Evolutionary conservation across 2,888 invertebrate genomes (phyloP), one percentile per base, ranked within the genome.

Genomic region (Hipparchia semele): DNA sequence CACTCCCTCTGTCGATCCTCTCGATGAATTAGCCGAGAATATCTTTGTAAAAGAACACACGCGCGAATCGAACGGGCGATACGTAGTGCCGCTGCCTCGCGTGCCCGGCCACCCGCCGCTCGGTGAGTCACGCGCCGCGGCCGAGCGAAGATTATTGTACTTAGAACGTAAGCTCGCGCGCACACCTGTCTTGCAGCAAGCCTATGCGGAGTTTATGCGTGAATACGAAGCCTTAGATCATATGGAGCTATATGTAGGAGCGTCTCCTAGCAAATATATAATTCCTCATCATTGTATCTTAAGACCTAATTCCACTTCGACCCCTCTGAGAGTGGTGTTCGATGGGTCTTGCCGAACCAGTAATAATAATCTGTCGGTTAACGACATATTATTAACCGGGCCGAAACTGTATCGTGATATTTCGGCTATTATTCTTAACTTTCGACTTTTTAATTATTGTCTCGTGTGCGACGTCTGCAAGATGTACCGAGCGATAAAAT

Each of bases 241-340:
- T 12, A 54, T 54, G 54, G 54, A 54, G 4, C 12, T 54, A 10
- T 54, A 54, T 54, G 10, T 10, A 9, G 54, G 54, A 6, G 0
- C 59, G 59, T n/a, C 33, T 8, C 59, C 59, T 39, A 39, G 33
- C n/a, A 59, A 59, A 33, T 33, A 59, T 39, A 33, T 59, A 8
- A 59, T 59, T 33, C 59, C 59, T 13, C 58, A 58, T n/a, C 58
- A 58, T 13, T 13, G 23, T 58, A 58, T 58, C 5, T 58, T 58
- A 13, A n/a, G 58, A 58, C 23, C 58, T 5, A 6, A 4, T n/a
- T 58, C 58, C 6, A 13, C 58, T 6, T 58, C 58, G 58, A 58
- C 58, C 6, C 58, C 58, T 2, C 13, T 58, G 12, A n/a, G 58
- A n/a, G 58, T 13, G 6, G 58, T 58, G 6, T 49, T 49, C 49